Evolutionary conservation across 2,888 invertebrate genomes (phyloP).

Genomic region (Linnaemya vulpina): DNA sequence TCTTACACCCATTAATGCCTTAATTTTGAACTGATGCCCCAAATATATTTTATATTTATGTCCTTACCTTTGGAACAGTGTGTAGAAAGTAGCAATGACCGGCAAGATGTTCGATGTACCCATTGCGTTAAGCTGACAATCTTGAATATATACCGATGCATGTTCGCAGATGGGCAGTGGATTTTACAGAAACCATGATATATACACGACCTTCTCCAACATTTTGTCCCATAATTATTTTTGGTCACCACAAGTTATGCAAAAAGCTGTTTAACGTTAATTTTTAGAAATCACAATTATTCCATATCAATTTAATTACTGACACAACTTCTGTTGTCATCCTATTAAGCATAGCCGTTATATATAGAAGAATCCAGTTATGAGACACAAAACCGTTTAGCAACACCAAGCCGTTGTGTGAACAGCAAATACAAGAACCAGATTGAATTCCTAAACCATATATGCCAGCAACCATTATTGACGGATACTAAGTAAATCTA

Average conservation of each 20-base stretch:
- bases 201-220: background rate
- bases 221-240: background rate
- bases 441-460: too few species aligned
- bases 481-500: too few species aligned
- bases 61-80: too few species aligned
- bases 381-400: background rate
- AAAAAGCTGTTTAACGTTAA: background rate
- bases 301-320: background rate
- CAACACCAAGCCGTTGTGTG: background rate
- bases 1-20: too few species aligned
- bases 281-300: background rate
- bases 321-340: too few species aligned
- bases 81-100: too few species aligned
- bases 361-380: background rate
- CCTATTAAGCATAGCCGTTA: background rate
- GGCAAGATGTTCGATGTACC: too few species aligned
- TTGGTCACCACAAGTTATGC: background rate
- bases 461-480: background rate
- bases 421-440: background rate
- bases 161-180: too few species aligned
- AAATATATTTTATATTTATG: too few species aligned
- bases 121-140: too few species aligned
- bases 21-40: too few species aligned
- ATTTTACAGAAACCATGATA: background rate
- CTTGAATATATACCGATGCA: too few species aligned